Base-by-base conservation (phyloP, 2,888 invertebrate species). In the Rhagium mordax region DNA sequence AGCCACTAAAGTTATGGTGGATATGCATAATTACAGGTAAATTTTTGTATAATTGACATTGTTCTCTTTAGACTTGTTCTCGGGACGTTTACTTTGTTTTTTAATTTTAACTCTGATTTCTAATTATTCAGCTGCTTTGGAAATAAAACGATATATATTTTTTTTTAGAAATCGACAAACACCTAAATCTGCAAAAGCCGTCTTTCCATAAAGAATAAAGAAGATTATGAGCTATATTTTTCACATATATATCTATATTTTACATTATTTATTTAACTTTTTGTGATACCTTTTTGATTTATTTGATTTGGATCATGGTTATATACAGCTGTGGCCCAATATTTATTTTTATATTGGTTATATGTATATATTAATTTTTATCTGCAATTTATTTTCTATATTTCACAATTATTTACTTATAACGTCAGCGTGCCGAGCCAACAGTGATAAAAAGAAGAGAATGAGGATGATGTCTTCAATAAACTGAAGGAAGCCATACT, bases 21-120 rank as follows among this genome's bases (percentile, higher is more conserved):
- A 88, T 78, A 86, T 88, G 69, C 83, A 86, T 73, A 86, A 85
- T 81, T 85, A 84, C 70, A 86, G 84, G 86, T 86, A 80, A 83
- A 75, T 69, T 47, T 8, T 24, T 15, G 16, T 41, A 55, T 47
- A 24, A 24, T 24, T 24, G 24, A 6, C 24, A 24, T 24, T 24
- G 24, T 24, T 4, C 3, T 6, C 6, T 33, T 33, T 33, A 33
- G 8, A 33, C 8, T 33, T 10, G 5, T 29, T 29, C 29, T 5
- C 29, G 5, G 6, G 3, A 29, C n/a, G n/a, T n/a, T n/a, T n/a
- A n/a, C n/a, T n/a, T n/a, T n/a, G n/a, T n/a, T n/a, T n/a, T n/a
- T n/a, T n/a, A n/a, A n/a, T n/a, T n/a, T n/a, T n/a, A n/a, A n/a
- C n/a, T n/a, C 24, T 4, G 24, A 24, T 6, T 24, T 41, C 2